A percentile compares a stretch with the other conserved stretches of the same genome.
phyloP scores from a whole-genome alignment of 2,888 invertebrate genomes.

The Chrysolina oricalcia region DNA sequence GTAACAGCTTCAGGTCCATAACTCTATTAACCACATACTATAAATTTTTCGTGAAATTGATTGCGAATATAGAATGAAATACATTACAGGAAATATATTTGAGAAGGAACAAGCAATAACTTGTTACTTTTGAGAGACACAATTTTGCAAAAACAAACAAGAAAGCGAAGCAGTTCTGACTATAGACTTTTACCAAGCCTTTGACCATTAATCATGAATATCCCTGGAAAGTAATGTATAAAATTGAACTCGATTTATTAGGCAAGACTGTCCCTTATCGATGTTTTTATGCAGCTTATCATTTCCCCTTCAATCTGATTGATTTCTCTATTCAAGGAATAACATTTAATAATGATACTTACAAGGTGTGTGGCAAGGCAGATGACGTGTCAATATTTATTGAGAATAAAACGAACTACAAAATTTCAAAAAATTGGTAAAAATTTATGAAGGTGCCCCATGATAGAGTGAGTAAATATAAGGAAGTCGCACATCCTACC shows the following conservation, averaged over 20 bases:
- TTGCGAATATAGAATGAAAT: not conserved
- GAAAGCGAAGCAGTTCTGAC: not conserved
- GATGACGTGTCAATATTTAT: constrained; percentile 11
- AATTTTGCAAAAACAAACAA: not conserved
- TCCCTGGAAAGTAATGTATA: not conserved
- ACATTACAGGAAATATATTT: not conserved
- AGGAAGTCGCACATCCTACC: not conserved
- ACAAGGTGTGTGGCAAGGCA: not conserved
- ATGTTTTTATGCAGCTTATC: constrained; percentile 1
- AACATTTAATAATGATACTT: not conserved
- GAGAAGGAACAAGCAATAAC: constrained; percentile 1
- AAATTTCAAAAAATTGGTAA: not conserved
- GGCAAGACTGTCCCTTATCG: constrained; percentile 15
- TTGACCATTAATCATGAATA: not conserved
- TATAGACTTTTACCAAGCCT: not conserved
- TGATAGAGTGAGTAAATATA: not conserved
- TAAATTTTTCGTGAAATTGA: not conserved
- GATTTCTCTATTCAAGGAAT: not conserved
- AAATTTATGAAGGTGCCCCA: constrained; percentile 5
- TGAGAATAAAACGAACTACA: not conserved
- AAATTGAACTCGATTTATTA: not conserved
- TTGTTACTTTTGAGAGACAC: not conserved
- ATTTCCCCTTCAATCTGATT: not conserved
- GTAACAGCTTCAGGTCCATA: not conserved
- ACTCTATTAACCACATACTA: not conserved